Conservation (phyloP, 2,888 invertebrate species). For the Deilephila porcellus region DNA sequence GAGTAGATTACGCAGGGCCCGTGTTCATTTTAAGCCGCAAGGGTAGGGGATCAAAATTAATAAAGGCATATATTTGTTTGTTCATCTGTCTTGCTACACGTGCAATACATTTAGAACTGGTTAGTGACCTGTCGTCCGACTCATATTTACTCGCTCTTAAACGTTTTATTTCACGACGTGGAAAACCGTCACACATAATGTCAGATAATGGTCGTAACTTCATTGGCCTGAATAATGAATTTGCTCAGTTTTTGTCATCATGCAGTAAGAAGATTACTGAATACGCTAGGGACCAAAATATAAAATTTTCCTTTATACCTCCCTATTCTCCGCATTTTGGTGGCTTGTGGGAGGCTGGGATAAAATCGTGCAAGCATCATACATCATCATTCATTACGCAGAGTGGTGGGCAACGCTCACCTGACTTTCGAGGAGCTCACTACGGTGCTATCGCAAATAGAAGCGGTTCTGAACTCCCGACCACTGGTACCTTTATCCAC, state of each 20-base stretch:
- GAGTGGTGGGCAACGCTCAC: slow-evolving; percentile 36
- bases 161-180: not conserved
- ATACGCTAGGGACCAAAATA: not conserved
- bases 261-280: not conserved
- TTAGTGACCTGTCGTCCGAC: not conserved
- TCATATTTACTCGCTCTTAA: not conserved
- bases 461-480: slow-evolving; percentile 45
- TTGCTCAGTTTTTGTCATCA: not conserved
- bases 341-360: slow-evolving; percentile 37
- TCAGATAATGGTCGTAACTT: slow-evolving; percentile 4
- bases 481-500: slow-evolving; percentile 38
- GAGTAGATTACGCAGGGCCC: not conserved
- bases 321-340: slow-evolving; percentile 39
- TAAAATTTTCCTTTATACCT: slow-evolving; percentile 20
- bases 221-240: not conserved
- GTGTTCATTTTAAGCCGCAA: not conserved
- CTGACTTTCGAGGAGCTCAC: slow-evolving; percentile 40
- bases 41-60: not conserved
- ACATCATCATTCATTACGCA: too few relatives aligned
- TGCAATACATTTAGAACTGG: not conserved
- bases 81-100: not conserved
- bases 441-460: slow-evolving; percentile 37
- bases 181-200: not conserved
- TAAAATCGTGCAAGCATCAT: slow-evolving; percentile 36
- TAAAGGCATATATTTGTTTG: not conserved